A percentile compares a stretch with the other conserved stretches of the same genome.
Conservation (phyloP, 2,888 invertebrate genomes). For the Troides helena region DNA sequence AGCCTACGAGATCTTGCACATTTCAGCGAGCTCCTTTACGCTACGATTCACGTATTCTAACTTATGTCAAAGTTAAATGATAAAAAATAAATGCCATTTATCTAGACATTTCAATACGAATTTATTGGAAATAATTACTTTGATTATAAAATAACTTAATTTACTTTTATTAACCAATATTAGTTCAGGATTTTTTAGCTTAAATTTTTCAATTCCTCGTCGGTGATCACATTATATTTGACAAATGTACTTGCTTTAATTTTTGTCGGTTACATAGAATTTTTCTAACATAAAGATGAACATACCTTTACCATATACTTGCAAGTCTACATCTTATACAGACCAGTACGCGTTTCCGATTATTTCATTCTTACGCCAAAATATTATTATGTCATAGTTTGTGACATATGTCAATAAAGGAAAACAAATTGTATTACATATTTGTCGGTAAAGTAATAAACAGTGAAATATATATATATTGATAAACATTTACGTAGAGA, state of each 20-base stretch:
- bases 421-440: slow-evolving; percentile 26
- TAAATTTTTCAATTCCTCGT: no score
- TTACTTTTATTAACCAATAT: no score
- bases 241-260: no score
- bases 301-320: no score
- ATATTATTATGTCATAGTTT: slow-evolving; percentile 35
- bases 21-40: slow-evolving; percentile 12
- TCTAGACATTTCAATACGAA: not conserved
- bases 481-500: slow-evolving; percentile 5
- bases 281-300: no score
- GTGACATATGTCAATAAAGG: slow-evolving; percentile 35
- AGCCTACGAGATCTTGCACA: slow-evolving; percentile 10
- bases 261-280: no score
- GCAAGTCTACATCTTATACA: not conserved
- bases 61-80: slow-evolving; percentile 17
- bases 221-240: no score
- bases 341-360: not conserved
- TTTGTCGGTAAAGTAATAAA: not conserved
- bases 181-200: no score
- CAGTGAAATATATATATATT: slow-evolving; percentile 1
- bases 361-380: slow-evolving; percentile 5
- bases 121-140: not conserved
- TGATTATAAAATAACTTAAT: not conserved
- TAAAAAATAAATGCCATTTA: not conserved
- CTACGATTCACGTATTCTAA: slow-evolving; percentile 15